These are phyloP conservation scores for Nasonia longicornis DNA, from an alignment of 1,140 invertebrate genomes.

Conservation along the genomic window DNA sequence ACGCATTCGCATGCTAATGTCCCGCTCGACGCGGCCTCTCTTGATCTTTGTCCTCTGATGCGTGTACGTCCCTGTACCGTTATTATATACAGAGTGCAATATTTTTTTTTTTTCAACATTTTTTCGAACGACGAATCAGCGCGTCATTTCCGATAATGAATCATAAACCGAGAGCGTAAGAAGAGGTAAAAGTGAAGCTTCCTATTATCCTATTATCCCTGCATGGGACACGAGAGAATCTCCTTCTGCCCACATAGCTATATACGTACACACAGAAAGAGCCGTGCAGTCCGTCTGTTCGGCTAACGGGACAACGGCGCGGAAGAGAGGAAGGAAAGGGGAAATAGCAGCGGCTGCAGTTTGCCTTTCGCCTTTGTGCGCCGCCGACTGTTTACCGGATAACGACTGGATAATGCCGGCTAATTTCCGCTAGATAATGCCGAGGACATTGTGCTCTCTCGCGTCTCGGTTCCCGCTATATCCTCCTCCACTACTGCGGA, in stretches of 20 bases:
- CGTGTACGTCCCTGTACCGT: not conserved
- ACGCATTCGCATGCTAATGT: slow-evolving; percentile 24
- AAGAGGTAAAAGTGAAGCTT: not conserved
- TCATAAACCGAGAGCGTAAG: not conserved
- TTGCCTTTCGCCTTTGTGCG: slow-evolving; percentile 29
- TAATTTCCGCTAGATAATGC: slow-evolving; percentile 41
- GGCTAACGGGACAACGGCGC: not conserved
- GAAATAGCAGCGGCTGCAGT: not conserved
- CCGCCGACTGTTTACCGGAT: slow-evolving; percentile 35
- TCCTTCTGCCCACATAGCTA: not conserved
- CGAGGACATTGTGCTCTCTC: slow-evolving; percentile 6
- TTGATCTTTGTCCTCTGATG: not conserved
- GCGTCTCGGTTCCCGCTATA: not conserved
- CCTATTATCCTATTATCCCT: not conserved
- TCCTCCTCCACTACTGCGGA: not conserved
- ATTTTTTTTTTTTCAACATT: not conserved
- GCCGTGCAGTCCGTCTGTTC: not conserved
- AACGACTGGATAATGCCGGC: slow-evolving; percentile 40
- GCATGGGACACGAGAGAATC: not conserved
- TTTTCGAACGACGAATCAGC: not conserved
- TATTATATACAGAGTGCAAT: not conserved
- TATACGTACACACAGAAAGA: not conserved
- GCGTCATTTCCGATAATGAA: not conserved
- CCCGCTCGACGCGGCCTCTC: not conserved
- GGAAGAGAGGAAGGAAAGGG: not conserved